Percentiles rank a stretch among this genome's conserved stretches.
These are phyloP conservation scores for Lobophora halterata DNA, from an alignment of 2,888 invertebrate genomes.

Conservation along the genomic window DNA sequence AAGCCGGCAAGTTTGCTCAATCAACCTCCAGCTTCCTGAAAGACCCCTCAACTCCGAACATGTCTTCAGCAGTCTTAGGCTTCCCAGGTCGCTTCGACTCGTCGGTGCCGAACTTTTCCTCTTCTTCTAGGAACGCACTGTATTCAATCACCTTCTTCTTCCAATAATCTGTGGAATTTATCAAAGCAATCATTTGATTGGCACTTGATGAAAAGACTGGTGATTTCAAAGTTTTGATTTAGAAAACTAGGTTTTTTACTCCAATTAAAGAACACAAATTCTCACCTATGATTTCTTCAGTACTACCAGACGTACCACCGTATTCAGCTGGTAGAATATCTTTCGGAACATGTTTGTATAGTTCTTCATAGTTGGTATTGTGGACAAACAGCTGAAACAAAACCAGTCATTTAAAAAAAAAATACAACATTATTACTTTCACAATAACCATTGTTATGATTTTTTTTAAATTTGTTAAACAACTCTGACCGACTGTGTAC, in stretches of 20 bases:
- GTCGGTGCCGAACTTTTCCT: slow-evolving; percentile 70
- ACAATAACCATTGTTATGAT: no score
- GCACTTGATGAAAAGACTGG: no score
- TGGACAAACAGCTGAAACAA: slow-evolving; percentile 80
- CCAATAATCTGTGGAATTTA: slow-evolving; percentile 51
- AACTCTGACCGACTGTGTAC: not conserved
- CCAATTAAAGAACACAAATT: not conserved
- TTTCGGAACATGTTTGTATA: slow-evolving; percentile 80
- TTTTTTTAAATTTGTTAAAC: no score
- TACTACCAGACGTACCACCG: slow-evolving; percentile 81
- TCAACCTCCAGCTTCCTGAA: slow-evolving; percentile 74
- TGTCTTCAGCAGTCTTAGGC: slow-evolving; percentile 73
- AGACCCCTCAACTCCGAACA: slow-evolving; percentile 80
- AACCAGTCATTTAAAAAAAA: no score
- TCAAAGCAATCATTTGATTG: no score
- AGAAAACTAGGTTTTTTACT: no score
- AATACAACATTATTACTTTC: no score
- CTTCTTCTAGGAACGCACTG: slow-evolving; percentile 75
- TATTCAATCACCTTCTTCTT: slow-evolving; percentile 69
- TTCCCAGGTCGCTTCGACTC: slow-evolving; percentile 79
- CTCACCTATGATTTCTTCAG: slow-evolving; percentile 64
- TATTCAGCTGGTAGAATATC: slow-evolving; percentile 83
- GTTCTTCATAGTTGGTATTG: slow-evolving; percentile 76
- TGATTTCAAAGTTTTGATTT: no score
- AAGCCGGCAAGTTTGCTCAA: slow-evolving; percentile 33